Base-by-base conservation (phyloP, 2,113 vertebrate genomes). In the Festucalex cinctus region DNA sequence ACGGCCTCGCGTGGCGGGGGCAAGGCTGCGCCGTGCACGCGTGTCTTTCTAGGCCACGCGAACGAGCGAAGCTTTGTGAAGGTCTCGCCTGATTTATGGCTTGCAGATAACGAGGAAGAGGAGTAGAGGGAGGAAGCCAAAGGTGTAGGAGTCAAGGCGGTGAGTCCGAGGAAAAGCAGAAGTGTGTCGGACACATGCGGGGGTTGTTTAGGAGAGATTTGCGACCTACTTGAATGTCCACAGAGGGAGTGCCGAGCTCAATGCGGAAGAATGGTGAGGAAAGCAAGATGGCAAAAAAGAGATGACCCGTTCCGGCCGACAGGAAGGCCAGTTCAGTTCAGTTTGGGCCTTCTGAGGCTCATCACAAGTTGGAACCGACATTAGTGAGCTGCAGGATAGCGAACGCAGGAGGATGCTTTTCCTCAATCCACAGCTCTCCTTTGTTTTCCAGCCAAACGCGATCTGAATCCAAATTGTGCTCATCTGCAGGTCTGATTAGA, bases 81-180 rank as follows among this genome's bases (percentile, higher is more conserved):
- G 79, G 79, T 83, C 87, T 80, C 79, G 57, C 76, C 77, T 86
- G 86, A 91, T 91, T 90, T 89, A 90, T 90, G 80, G 76, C 16
- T 60, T 46, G 36, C 70, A 76, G 81, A 85, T 82, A 46, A 74
- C 75, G 83, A 72, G 65, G 79, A 74, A 78, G 69, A 87, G 69
- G 65, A 80, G 80, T 78, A 73, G 79, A 79, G 77, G 85, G 73
- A 80, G 82, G 76, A 71, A 67, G 76, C 28, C 59, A 82, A 79
- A 79, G 80, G 78, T 81, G 69, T 51, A 22, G 74, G 80, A 86
- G 73, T 78, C 74, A 73, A 81, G 85, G 72, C 66, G 53, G 26
- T 6, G 12, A 75, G 81, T 80, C 49, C 35, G 77, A 79, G 76
- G 51, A 86, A 78, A 76, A 75, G 73, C 73, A 69, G 75, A 62